A percentile compares a stretch with the other conserved stretches of the same genome.
Evolutionary conservation across 2,113 vertebrate genomes (phyloP).

Genomic region (Rafetus swinhoei): DNA sequence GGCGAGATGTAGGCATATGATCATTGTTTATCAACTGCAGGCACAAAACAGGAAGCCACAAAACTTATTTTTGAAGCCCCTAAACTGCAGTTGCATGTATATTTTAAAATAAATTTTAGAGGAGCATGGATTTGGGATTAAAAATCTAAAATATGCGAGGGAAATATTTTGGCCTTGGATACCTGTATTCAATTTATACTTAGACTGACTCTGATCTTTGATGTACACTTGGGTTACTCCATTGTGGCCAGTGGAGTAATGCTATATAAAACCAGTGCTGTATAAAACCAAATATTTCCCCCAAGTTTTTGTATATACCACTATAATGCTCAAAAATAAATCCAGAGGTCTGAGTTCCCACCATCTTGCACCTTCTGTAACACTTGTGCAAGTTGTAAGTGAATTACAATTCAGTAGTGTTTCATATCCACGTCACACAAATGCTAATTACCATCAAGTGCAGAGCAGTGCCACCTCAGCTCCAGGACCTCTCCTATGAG

Average conservation of each 20-base stretch:
- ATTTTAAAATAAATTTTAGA: too few relatives aligned
- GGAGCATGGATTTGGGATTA: too few relatives aligned
- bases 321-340: not conserved
- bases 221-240: not conserved
- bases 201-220: too few relatives aligned
- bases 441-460: accelerated
- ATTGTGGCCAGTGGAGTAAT: not conserved
- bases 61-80: too few relatives aligned
- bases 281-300: not conserved
- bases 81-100: too few relatives aligned
- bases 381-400: not conserved
- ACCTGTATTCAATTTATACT: too few relatives aligned
- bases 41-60: too few relatives aligned
- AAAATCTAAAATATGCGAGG: too few relatives aligned
- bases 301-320: not conserved
- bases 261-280: not conserved
- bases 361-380: not conserved
- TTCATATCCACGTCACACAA: not conserved
- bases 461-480: accelerated
- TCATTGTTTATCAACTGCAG: too few relatives aligned
- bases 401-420: not conserved
- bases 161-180: too few relatives aligned
- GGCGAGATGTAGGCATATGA: too few relatives aligned
- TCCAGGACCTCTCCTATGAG: not conserved
- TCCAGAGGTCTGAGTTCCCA: accelerated